phyloP scores from a whole-genome alignment of 92 coral and sea anemone species.

The Porites rus region DNA sequence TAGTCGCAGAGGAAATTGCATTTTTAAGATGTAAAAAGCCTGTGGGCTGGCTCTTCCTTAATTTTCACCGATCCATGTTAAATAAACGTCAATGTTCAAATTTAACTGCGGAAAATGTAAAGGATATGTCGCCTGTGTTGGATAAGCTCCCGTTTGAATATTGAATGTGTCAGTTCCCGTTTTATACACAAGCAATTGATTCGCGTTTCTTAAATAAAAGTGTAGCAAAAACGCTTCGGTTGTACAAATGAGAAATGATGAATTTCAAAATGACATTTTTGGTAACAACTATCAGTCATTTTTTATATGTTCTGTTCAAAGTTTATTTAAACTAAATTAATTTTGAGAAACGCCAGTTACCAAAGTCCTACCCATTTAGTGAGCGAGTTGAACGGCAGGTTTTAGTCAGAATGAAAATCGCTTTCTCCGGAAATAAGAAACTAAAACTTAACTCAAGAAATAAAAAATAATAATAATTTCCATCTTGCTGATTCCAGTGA shows the following conservation, averaged over 20 bases:
- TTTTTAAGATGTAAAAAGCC: conserved; percentile 3
- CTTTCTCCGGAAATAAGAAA: neutral
- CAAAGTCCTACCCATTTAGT: neutral
- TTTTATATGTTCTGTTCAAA: no score
- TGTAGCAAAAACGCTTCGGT: neutral
- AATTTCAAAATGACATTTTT: no score
- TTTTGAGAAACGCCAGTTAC: no score
- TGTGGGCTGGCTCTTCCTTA: neutral
- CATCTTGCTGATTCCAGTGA: no score
- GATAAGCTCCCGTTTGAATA: neutral
- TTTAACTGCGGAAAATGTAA: neutral
- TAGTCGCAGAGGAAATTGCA: conserved; percentile 20
- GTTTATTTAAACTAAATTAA: no score
- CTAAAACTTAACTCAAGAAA: no score
- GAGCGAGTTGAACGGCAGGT: neutral
- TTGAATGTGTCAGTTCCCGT: neutral
- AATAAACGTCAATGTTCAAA: conserved; percentile 23
- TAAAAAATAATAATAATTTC: no score
- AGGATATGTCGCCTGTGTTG: conserved; percentile 7
- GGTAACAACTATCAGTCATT: no score
- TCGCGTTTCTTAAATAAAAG: no score
- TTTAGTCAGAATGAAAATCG: conserved; percentile 18
- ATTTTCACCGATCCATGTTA: neutral
- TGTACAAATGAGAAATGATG: neutral
- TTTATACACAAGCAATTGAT: conserved; percentile 19